Evolutionary conservation across 35 echinoderm and acorn worm genomes (phyloP).

Genomic region (Ptychodera flava): DNA sequence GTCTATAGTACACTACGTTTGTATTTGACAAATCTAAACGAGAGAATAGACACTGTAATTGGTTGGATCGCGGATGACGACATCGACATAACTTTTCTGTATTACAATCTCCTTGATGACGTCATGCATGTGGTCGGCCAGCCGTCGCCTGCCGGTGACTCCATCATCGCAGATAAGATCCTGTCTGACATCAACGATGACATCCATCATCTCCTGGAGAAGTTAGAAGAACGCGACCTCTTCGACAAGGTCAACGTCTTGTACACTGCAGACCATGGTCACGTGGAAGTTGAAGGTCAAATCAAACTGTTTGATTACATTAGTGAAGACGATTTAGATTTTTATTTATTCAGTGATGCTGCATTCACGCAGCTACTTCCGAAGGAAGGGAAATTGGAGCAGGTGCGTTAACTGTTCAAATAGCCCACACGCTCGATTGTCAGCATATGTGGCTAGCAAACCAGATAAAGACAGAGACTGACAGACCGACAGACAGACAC

Average conservation of each 20-base stretch:
- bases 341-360: constrained; percentile 6
- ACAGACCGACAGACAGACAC: neutral
- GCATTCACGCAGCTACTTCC: constrained; percentile 37
- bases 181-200: constrained; percentile 34
- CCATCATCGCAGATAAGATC: constrained; percentile 13
- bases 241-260: constrained; percentile 56
- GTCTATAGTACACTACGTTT: constrained; percentile 23
- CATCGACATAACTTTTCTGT: constrained; percentile 60
- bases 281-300: constrained; percentile 26
- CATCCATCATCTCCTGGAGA: constrained; percentile 35
- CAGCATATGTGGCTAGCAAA: neutral
- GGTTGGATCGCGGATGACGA: constrained; percentile 70
- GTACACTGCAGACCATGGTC: constrained; percentile 59
- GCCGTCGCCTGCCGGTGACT: neutral
- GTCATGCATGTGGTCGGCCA: constrained; percentile 48
- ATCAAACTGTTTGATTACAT: constrained; percentile 64
- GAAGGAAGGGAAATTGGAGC: constrained; percentile 47
- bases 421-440: neutral
- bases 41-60: constrained; percentile 42
- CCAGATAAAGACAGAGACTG: neutral
- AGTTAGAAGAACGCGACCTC: constrained; percentile 47
- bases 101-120: constrained; percentile 64
- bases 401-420: constrained; percentile 33
- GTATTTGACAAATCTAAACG: neutral
- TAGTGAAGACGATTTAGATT: constrained; percentile 46